Evolutionary conservation across 2,113 vertebrate species (phyloP).

Genomic region (Oreochromis niloticus): DNA sequence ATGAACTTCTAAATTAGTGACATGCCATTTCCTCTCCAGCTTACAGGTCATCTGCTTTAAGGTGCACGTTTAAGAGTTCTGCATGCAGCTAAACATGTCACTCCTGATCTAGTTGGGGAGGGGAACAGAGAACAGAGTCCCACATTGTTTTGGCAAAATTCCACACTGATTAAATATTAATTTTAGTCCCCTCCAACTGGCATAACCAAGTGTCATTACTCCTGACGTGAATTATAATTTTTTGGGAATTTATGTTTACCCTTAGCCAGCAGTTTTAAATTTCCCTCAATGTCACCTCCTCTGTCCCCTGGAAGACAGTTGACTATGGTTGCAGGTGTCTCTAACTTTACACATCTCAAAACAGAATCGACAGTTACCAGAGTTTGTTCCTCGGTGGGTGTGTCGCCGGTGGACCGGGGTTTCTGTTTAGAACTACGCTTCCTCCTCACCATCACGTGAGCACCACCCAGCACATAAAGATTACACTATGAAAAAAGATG

Average conservation of each 20-base stretch:
- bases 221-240: background rate
- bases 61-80: background rate
- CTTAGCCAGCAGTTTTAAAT: background rate
- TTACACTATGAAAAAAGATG: background rate
- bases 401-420: background rate
- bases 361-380: background rate
- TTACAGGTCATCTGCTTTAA: background rate
- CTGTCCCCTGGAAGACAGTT: background rate
- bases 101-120: background rate
- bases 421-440: background rate
- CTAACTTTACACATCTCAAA: background rate
- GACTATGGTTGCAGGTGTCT: background rate
- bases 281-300: background rate
- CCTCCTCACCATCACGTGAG: background rate
- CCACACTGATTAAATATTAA: background rate
- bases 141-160: background rate
- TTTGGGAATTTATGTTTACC: background rate
- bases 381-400: background rate
- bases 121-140: background rate
- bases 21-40: background rate
- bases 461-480: background rate
- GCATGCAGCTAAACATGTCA: background rate
- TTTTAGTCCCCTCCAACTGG: background rate
- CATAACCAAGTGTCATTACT: background rate
- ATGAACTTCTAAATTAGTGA: background rate